phyloP scores from a whole-genome alignment of 2,797 vertebrate species.

The Sciurus carolinensis region DNA sequence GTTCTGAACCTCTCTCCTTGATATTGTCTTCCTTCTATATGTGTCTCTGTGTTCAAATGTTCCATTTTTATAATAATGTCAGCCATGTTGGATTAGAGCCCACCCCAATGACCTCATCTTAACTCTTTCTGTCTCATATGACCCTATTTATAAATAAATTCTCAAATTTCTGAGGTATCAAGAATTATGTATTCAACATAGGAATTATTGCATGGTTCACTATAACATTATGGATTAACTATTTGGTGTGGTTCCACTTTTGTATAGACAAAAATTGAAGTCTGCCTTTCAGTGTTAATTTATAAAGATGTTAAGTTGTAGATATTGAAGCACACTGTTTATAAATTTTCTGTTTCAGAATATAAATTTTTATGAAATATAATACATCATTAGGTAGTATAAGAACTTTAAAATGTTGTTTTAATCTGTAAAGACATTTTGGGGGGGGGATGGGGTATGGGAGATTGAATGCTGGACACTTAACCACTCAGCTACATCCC shows the following conservation, averaged over 20 bases:
- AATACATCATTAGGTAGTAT: not conserved
- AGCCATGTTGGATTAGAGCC: not conserved
- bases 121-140: not conserved
- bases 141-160: not conserved
- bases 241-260: not conserved
- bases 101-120: not conserved
- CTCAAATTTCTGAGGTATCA: not conserved
- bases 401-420: not conserved
- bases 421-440: not conserved
- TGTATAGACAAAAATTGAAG: not conserved
- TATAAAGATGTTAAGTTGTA: not conserved
- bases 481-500: too few species aligned
- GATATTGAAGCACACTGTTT: not conserved
- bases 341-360: not conserved
- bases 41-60: not conserved
- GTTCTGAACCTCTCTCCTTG: not conserved
- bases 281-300: not conserved
- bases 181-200: not conserved
- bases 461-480: too few species aligned
- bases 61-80: not conserved
- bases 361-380: not conserved
- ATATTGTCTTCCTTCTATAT: not conserved
- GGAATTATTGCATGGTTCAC: not conserved
- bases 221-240: not conserved
- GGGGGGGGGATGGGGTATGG: too few species aligned